Base-by-base conservation (phyloP, 2,888 invertebrate species). In the Euproctis similis region DNA sequence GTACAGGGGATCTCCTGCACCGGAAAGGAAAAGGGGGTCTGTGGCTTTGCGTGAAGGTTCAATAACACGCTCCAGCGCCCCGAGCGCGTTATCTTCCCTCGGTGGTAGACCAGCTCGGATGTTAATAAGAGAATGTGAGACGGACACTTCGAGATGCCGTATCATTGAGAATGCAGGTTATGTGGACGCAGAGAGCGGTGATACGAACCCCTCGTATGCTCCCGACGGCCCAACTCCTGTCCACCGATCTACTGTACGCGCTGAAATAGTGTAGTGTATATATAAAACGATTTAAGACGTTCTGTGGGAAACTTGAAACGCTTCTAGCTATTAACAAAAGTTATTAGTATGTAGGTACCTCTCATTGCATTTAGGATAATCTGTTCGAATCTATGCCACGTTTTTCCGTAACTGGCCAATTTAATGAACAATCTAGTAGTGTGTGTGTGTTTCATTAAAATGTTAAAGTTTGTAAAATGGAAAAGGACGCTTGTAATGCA, bases 1-100 rank as follows among this genome's bases (percentile, higher is more conserved):
- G 34, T 85, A 87, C 41, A 66, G 86, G 24, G 84, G 85, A 2
- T 87, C 88, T 4, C 87, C 88, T 4, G 84, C 86, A 10, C 87
- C 87, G 10, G 86, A 86, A 42, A 61, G 85, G 36, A 86, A 85
- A 30, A 60, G 84, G 28, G 86, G 86, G 1, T 77, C 82, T 0
- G 78, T 85, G 22, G 84, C 82, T 4, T 72, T 86, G 1, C 68
- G 78, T 14, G 84, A 85, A 42, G 82, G 80, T 0, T 81, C 84
- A 3, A 65, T 81, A 16, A 74, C 75, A 1, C 55, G 74, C 18
- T 69, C 78, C 3, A 76, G 70, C 42, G 70, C 74, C 2, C 76
- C 78, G 0, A 67, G 64, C 26, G 70, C 54, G 1, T 42, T 78
- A 30, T 47, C 73, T 1, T 57, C 53, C 31, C 42, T 74, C 29